phyloP scores from a whole-genome alignment of 2,113 vertebrate genomes.

The Pachyramphus minor region DNA sequence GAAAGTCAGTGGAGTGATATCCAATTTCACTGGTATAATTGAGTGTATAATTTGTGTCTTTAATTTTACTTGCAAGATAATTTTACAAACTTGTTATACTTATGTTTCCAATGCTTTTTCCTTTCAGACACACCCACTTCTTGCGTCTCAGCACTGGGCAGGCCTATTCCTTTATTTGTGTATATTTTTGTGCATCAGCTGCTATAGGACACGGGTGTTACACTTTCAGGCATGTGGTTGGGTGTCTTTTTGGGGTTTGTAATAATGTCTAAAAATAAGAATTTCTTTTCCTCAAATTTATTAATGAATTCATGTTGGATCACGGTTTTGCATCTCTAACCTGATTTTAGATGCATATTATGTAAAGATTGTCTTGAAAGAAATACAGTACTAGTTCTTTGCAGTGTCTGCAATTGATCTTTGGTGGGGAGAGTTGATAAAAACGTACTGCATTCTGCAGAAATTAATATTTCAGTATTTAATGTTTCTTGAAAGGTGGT shows the following conservation, averaged over 20 bases:
- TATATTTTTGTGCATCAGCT: conserved; percentile 50
- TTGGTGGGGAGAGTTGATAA: not conserved
- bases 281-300: not conserved
- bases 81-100: conserved; percentile 29
- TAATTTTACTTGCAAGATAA: conserved; percentile 16
- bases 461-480: not conserved
- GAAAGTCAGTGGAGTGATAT: not conserved
- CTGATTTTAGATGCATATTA: not conserved
- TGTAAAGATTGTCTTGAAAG: not conserved
- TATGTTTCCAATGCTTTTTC: conserved; percentile 52
- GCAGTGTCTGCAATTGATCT: not conserved
- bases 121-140: conserved; percentile 54
- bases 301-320: not conserved
- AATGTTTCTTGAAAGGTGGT: not conserved
- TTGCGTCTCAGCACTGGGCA: conserved; percentile 44
- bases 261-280: not conserved
- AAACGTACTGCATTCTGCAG: not conserved
- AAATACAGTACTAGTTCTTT: not conserved
- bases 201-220: conserved; percentile 42
- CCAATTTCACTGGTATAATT: not conserved
- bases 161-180: conserved; percentile 55
- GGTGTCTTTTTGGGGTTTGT: conserved; percentile 16
- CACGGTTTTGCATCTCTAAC: not conserved
- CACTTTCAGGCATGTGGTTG: conserved; percentile 51
- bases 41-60: conserved; percentile 25